A percentile compares a stretch with the other conserved stretches of the same genome.
Evolutionary conservation across 1,140 invertebrate species (phyloP).

Genomic region (Calliopsis andreniformis): DNA sequence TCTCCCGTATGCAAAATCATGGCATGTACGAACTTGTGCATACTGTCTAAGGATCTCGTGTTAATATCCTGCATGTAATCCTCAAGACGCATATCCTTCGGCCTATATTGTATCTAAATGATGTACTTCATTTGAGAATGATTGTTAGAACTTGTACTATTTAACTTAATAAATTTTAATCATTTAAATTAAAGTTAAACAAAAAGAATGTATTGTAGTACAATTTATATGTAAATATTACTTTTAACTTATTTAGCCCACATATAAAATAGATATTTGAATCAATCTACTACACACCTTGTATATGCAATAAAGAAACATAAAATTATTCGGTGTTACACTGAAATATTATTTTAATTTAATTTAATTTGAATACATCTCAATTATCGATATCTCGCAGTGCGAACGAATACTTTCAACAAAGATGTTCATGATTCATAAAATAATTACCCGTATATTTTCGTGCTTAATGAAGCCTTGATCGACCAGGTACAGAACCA

Average conservation of each 20-base stretch:
- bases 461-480: not conserved
- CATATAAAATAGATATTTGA: no score
- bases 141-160: no score
- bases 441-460: not conserved
- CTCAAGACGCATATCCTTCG: conserved; percentile 60
- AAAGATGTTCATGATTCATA: not conserved
- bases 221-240: no score
- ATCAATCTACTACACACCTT: no score
- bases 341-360: not conserved
- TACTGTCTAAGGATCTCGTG: conserved; percentile 65
- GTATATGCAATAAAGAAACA: no score
- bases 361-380: not conserved
- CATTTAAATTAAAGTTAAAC: no score
- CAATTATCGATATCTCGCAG: no score
- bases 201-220: no score
- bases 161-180: no score
- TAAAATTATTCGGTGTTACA: no score
- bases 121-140: not conserved
- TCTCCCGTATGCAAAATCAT: conserved; percentile 62
- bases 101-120: conserved; percentile 63
- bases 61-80: conserved; percentile 66
- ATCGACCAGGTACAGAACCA: not conserved
- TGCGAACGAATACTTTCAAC: no score
- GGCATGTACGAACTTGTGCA: conserved; percentile 66
- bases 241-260: no score